Conservation (phyloP, 2,797 vertebrate species). For the Phrynocephalus guinanensis region DNA sequence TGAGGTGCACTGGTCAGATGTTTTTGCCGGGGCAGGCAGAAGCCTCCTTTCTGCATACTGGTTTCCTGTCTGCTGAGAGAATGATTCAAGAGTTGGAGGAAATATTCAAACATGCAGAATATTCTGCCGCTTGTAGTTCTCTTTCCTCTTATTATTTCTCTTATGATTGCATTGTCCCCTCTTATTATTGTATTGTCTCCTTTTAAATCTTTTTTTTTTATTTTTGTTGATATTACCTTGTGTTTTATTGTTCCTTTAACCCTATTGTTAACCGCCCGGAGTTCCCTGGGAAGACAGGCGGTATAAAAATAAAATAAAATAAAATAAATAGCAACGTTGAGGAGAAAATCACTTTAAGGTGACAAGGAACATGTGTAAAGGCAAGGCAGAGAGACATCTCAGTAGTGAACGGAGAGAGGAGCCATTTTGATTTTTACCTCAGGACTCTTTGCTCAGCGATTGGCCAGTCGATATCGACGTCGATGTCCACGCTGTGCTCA, state of each 20-base stretch:
- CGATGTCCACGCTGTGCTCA: constrained; percentile 94
- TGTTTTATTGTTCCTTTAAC: too few species aligned
- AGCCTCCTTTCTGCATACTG: not conserved
- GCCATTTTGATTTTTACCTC: constrained; percentile 77
- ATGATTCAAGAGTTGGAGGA: not conserved
- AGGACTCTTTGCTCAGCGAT: constrained; percentile 94
- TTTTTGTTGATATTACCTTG: too few species aligned
- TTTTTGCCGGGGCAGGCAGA: not conserved
- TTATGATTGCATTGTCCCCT: too few species aligned
- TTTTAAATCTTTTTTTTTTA: too few species aligned
- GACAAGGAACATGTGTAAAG: not conserved
- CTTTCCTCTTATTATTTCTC: too few species aligned
- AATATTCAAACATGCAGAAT: not conserved
- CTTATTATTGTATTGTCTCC: too few species aligned
- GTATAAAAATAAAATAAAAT: too few species aligned
- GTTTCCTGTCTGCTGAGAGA: not conserved
- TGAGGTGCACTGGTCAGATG: not conserved
- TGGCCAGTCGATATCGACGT: constrained; percentile 96
- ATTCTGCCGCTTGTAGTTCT: not conserved
- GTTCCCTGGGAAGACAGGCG: too few species aligned
- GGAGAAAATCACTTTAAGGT: too few species aligned
- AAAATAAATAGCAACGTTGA: not conserved
- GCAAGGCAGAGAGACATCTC: not conserved
- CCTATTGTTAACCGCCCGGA: too few species aligned
- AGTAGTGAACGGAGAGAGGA: not conserved